Evolutionary conservation across 2,888 invertebrate genomes (phyloP).

Genomic region (Actias luna): DNA sequence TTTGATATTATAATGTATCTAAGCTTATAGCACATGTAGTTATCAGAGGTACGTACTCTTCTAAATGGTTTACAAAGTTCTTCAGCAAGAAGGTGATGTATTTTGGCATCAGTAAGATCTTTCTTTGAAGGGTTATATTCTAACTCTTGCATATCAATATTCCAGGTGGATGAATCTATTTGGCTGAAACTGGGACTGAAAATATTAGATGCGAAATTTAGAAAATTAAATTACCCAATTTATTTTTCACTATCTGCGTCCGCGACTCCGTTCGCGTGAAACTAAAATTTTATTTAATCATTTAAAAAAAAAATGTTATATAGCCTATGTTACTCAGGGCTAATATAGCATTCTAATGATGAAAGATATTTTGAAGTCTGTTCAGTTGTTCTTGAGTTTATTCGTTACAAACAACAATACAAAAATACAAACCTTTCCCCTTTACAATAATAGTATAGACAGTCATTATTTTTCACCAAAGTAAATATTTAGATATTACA

Average conservation of each 20-base stretch:
- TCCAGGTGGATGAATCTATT: constrained; percentile 92
- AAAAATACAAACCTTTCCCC: background rate
- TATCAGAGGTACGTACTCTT: constrained; percentile 83
- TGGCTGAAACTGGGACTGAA: constrained; percentile 91
- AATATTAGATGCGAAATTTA: constrained; percentile 23
- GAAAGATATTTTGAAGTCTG: too few relatives aligned
- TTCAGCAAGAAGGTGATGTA: constrained; percentile 95
- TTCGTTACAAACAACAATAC: background rate
- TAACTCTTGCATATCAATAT: constrained; percentile 95
- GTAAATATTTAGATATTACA: too few relatives aligned
- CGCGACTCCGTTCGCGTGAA: too few relatives aligned
- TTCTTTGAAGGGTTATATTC: constrained; percentile 96
- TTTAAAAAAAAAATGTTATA: too few relatives aligned
- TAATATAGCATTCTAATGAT: too few relatives aligned
- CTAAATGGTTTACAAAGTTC: constrained; percentile 93
- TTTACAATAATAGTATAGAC: too few relatives aligned
- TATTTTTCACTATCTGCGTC: background rate
- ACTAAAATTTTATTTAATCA: too few relatives aligned
- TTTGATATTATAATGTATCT: background rate
- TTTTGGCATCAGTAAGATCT: constrained; percentile 95
- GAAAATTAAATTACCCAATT: background rate
- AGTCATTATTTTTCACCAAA: too few relatives aligned
- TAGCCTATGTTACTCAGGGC: too few relatives aligned
- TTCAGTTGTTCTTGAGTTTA: too few relatives aligned
- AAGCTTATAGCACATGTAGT: background rate